A percentile compares a stretch with the other conserved stretches of the same genome.
phyloP scores from a whole-genome alignment of 2,888 invertebrate genomes.

The Pyrrhosoma nymphula region DNA sequence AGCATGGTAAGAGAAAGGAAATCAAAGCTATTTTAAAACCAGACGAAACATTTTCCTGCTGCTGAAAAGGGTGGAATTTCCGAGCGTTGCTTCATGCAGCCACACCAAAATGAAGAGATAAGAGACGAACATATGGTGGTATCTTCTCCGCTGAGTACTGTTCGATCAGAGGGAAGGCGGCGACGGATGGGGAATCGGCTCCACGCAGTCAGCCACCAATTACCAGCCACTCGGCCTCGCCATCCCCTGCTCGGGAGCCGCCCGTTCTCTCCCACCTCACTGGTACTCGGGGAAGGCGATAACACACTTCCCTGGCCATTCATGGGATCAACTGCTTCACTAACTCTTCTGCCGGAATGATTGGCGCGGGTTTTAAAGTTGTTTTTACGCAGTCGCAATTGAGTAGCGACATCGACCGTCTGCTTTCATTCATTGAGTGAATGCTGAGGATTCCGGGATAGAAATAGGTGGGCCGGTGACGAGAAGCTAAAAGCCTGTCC shows the following conservation, averaged over 20 bases:
- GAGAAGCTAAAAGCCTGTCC: too few species aligned
- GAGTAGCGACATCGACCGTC: background rate
- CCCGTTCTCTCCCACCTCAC: background rate
- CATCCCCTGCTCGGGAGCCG: background rate
- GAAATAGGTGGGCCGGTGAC: background rate
- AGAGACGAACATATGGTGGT: background rate
- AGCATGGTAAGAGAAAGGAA: too few species aligned
- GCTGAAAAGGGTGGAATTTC: background rate
- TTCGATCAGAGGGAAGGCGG: background rate
- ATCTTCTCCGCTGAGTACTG: background rate
- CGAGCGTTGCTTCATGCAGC: background rate
- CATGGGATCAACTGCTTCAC: background rate
- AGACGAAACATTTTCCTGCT: background rate
- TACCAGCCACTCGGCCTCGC: background rate
- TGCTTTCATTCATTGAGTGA: background rate
- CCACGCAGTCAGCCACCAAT: background rate
- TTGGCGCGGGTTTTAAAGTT: background rate
- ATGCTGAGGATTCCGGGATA: background rate
- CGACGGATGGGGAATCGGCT: background rate
- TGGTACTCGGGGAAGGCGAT: background rate
- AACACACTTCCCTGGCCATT: background rate
- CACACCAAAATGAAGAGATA: background rate
- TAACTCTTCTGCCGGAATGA: background rate
- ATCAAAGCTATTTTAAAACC: too few species aligned
- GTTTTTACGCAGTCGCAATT: background rate